These are phyloP conservation scores for Antedon mediterranea DNA, from an alignment of 53 echinoderm and acorn worm species.

Conservation along the genomic window DNA sequence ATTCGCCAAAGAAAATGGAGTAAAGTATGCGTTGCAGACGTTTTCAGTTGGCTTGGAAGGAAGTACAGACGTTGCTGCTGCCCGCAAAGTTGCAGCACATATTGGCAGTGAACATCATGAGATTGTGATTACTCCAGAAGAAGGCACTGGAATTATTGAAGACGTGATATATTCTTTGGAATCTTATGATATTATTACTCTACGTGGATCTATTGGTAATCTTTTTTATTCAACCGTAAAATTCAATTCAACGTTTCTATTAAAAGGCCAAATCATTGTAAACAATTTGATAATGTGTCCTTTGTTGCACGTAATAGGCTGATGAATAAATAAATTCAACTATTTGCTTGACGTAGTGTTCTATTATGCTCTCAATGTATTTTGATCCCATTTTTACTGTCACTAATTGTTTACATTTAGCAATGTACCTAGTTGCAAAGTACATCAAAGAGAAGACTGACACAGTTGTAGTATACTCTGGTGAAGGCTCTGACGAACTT, in stretches of 20 bases:
- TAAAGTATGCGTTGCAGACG: neutral
- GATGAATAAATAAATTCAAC: too few species aligned
- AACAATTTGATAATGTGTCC: too few species aligned
- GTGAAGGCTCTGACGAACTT: slow-evolving; percentile 3
- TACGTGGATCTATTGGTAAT: slow-evolving; percentile 2
- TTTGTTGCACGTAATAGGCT: too few species aligned
- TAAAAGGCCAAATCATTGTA: too few species aligned
- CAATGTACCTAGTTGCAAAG: neutral
- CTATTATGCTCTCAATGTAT: too few species aligned
- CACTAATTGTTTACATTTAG: too few species aligned
- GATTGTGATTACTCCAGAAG: neutral
- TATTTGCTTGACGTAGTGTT: too few species aligned
- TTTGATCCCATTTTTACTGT: too few species aligned
- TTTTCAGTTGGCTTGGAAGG: slow-evolving; percentile 2
- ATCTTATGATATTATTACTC: neutral
- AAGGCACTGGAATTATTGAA: neutral
- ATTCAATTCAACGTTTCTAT: too few species aligned
- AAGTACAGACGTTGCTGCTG: slow-evolving; percentile 2
- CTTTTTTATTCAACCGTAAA: too few species aligned
- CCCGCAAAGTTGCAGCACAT: neutral
- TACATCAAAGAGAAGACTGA: slow-evolving; percentile 2
- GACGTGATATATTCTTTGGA: slow-evolving; percentile 2
- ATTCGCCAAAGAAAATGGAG: neutral
- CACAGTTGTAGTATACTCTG: slow-evolving; percentile 1
- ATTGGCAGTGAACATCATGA: slow-evolving; percentile 6